These are phyloP conservation scores for Nowickia ferox DNA, from an alignment of 2,888 invertebrate species.

Conservation along the genomic window DNA sequence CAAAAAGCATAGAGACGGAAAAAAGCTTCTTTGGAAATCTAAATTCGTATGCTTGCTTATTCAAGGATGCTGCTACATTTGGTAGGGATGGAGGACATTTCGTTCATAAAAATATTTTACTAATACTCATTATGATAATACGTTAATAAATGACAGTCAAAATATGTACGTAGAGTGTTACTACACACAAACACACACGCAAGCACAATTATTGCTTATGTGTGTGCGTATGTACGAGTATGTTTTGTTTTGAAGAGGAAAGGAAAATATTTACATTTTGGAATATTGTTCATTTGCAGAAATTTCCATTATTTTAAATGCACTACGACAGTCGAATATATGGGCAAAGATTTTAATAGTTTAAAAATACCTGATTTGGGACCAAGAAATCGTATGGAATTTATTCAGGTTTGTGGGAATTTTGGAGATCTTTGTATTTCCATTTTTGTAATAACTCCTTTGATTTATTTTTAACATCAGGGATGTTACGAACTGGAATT, in stretches of 20 bases:
- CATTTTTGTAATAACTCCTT: too few relatives aligned
- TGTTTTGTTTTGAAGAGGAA: background rate
- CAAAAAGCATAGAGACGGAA: background rate
- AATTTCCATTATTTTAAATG: background rate
- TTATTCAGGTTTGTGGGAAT: too few relatives aligned
- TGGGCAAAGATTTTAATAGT: too few relatives aligned
- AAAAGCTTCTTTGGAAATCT: slow-evolving; percentile 7
- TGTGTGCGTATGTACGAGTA: background rate
- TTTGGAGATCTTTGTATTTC: too few relatives aligned
- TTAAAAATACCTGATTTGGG: too few relatives aligned
- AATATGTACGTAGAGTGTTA: slow-evolving; percentile 28
- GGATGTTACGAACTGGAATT: too few relatives aligned
- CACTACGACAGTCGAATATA: too few relatives aligned
- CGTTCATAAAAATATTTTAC: slow-evolving; percentile 55
- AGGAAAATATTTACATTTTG: background rate
- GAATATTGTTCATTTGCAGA: background rate
- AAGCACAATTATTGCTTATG: background rate
- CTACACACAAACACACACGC: background rate
- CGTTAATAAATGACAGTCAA: slow-evolving; percentile 58
- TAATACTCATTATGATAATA: slow-evolving; percentile 62
- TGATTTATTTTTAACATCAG: too few relatives aligned
- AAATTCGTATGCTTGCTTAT: slow-evolving; percentile 1
- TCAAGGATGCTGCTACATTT: slow-evolving; percentile 5
- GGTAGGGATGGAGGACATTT: slow-evolving; percentile 13
- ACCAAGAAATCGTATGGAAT: too few relatives aligned